Percentiles rank a stretch among this genome's conserved stretches.
phyloP scores from a whole-genome alignment of 1,140 invertebrate species.

The Drosophila bifasciata region DNA sequence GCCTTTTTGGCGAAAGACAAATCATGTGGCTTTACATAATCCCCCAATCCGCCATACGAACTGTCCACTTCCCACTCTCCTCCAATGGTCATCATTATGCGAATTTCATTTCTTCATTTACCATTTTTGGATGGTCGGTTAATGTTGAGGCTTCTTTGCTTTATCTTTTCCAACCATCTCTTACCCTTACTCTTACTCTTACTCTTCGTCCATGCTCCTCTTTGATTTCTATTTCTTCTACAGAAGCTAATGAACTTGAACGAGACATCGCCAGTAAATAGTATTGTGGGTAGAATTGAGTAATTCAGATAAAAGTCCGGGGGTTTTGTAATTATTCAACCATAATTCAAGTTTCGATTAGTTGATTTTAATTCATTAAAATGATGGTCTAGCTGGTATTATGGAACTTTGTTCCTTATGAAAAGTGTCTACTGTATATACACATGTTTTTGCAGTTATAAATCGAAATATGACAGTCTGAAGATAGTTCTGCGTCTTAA shows the following conservation, averaged over 20 bases:
- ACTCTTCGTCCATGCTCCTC: slow-evolving; percentile 28
- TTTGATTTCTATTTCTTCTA: slow-evolving; percentile 13
- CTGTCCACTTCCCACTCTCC: neutral
- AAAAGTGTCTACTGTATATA: no score
- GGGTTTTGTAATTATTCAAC: slow-evolving; percentile 11
- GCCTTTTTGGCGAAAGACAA: slow-evolving; percentile 24
- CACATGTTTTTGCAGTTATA: no score
- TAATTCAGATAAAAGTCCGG: slow-evolving; percentile 24
- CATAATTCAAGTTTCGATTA: slow-evolving; percentile 11
- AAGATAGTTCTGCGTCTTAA: no score
- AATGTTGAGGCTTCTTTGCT: slow-evolving; percentile 6
- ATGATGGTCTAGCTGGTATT: neutral
- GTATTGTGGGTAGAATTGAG: slow-evolving; percentile 14
- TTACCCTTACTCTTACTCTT: no score
- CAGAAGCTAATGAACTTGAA: slow-evolving; percentile 54
- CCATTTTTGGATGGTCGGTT: slow-evolving; percentile 34
- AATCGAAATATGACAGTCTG: no score
- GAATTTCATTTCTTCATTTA: slow-evolving; percentile 42
- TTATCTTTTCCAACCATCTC: neutral
- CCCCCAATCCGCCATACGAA: slow-evolving; percentile 2
- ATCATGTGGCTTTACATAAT: slow-evolving; percentile 60
- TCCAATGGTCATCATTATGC: slow-evolving; percentile 75
- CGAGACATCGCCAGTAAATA: neutral
- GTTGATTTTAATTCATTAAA: slow-evolving; percentile 1
- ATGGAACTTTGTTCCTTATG: no score